These are phyloP conservation scores for Xenopus borealis DNA, from an alignment of 2,113 vertebrate species.

Conservation along the genomic window DNA sequence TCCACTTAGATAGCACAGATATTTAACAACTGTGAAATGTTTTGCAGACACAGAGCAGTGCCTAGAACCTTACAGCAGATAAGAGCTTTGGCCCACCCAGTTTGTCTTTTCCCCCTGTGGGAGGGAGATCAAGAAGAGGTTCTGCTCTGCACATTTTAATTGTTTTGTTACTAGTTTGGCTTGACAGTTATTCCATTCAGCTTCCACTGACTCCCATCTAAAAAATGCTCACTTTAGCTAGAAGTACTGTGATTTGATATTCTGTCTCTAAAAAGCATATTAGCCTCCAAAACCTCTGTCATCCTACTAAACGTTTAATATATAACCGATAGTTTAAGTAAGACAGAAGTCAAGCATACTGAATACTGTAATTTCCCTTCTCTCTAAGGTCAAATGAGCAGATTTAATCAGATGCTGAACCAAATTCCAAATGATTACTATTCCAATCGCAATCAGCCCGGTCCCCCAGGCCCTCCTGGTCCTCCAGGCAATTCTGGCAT, in stretches of 20 bases:
- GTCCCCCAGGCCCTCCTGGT: slow-evolving; percentile 83
- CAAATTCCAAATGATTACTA: slow-evolving; percentile 88
- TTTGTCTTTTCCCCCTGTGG: neutral
- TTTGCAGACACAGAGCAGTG: neutral
- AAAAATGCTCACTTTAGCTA: neutral
- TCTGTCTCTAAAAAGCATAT: neutral
- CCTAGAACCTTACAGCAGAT: slow-evolving; percentile 16
- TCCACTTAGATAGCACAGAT: too few species aligned
- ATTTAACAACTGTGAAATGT: neutral
- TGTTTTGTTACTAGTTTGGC: slow-evolving; percentile 2
- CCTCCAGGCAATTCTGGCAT: slow-evolving; percentile 73
- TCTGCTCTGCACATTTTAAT: slow-evolving; percentile 3
- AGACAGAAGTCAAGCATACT: neutral
- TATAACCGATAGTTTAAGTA: neutral
- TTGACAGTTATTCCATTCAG: neutral
- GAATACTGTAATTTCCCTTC: neutral
- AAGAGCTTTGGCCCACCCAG: slow-evolving; percentile 15
- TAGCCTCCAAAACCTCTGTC: neutral
- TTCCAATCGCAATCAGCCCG: slow-evolving; percentile 79
- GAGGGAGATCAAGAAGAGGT: neutral
- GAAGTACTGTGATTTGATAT: neutral
- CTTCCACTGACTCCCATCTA: neutral
- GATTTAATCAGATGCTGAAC: slow-evolving; percentile 89
- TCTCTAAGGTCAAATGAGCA: slow-evolving; percentile 83
- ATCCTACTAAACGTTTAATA: neutral